Percentiles rank a stretch among this genome's conserved stretches.
These are phyloP conservation scores for Dinomys branickii DNA, from an alignment of 2,113 vertebrate genomes.

Conservation along the genomic window DNA sequence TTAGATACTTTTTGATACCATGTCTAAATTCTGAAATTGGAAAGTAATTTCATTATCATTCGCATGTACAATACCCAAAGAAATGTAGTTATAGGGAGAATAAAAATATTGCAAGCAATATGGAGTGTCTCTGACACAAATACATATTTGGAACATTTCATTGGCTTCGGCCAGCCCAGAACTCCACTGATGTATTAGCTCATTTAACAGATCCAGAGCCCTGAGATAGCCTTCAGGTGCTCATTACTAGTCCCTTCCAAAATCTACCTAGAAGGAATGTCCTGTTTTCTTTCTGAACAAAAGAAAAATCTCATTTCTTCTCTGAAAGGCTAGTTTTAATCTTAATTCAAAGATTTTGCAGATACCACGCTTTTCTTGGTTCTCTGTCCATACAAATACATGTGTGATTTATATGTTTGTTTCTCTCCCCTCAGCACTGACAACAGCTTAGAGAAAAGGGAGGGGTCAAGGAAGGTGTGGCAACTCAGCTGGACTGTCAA, in stretches of 20 bases:
- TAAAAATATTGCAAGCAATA: neutral
- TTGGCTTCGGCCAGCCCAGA: neutral
- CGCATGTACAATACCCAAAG: neutral
- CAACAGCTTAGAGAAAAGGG: neutral
- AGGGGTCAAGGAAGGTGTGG: neutral
- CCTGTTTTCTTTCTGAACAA: neutral
- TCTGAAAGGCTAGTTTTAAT: neutral
- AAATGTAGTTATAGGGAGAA: neutral
- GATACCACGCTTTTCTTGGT: neutral
- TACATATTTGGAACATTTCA: neutral
- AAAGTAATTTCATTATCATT: neutral
- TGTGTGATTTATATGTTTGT: neutral
- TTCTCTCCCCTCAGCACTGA: neutral
- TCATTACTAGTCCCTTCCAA: neutral
- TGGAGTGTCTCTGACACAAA: neutral
- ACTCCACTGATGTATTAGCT: neutral
- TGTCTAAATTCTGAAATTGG: slow-evolving; percentile 20
- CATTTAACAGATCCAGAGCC: neutral
- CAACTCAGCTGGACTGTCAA: neutral
- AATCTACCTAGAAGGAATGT: neutral
- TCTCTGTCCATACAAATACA: neutral
- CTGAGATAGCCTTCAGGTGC: neutral
- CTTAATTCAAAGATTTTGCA: neutral
- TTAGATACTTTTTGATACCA: neutral
- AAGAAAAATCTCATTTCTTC: neutral